Conservation (phyloP, 1,140 invertebrate genomes). For the Polyergus mexicanus region DNA sequence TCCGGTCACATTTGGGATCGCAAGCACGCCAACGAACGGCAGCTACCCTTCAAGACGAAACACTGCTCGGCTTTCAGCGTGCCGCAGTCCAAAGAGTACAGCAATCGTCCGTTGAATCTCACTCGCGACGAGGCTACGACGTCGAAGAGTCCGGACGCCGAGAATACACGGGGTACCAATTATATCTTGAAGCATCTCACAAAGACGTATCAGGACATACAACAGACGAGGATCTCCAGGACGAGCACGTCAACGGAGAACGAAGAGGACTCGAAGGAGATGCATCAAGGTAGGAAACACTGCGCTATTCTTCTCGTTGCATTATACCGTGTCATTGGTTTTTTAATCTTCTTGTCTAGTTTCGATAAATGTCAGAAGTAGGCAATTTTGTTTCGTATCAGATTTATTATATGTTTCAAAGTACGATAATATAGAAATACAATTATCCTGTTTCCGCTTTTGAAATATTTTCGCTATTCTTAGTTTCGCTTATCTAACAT, state of each 20-base stretch:
- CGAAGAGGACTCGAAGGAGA: conserved; percentile 59
- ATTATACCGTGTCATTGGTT: too few species aligned
- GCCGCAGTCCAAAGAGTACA: conserved; percentile 83
- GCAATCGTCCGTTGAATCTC: conserved; percentile 81
- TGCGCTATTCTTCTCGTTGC: neutral
- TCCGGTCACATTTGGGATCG: conserved; percentile 93
- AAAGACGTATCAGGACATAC: conserved; percentile 77
- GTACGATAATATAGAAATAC: neutral
- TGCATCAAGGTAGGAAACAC: conserved; percentile 54
- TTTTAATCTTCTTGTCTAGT: neutral
- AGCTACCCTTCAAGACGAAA: conserved; percentile 82
- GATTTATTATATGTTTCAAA: neutral
- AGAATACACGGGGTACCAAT: conserved; percentile 82
- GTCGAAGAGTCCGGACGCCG: conserved; percentile 69
- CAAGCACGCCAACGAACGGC: conserved; percentile 85
- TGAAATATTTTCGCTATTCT: neutral
- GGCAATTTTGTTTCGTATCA: neutral
- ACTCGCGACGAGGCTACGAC: conserved; percentile 78
- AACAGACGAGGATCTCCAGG: conserved; percentile 52
- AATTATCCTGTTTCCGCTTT: neutral
- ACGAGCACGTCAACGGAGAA: conserved; percentile 55
- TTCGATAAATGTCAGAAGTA: neutral
- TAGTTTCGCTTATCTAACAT: neutral
- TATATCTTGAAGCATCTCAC: conserved; percentile 85
- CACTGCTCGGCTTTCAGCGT: conserved; percentile 86